Base-by-base conservation (phyloP, 2,113 vertebrate genomes). In the Rousettus leschenaultii region DNA sequence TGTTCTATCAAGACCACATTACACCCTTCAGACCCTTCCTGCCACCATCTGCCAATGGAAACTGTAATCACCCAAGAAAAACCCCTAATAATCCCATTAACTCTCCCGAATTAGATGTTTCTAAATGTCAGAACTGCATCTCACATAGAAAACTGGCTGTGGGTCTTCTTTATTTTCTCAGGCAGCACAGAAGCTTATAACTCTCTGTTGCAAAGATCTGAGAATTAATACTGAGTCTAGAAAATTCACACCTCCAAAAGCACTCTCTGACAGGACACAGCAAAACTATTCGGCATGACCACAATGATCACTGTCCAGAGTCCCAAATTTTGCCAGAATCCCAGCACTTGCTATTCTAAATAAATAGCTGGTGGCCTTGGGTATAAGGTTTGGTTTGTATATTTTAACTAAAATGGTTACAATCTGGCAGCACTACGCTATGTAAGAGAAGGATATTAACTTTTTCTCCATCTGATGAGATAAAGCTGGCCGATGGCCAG, bases 1-100 rank as follows among this genome's bases (percentile, higher is more conserved):
- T 96, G 83, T 94, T 97, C 85, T 92, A 78, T 95, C 94, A 97
- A 91, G 96, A 92, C 55, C 77, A 61, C 73, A 82, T 82, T 75
- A 91, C 6, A 90, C 19, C 73, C 90, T 85, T 91, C 5, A 2
- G 78, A 57, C 22, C 22, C 61, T 97, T 95, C 88, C 96, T 82
- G 73, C 71, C 89, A 82, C 77, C 74, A 51, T 53, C 80, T 94
- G 66, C 94, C 55, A 78, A 10, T 26, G 68, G 77, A 96, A 88
- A 77, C 91, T 48, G 57, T 71, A 95, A 70, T 88, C 80, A 89
- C 77, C 61, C 66, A 86, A 79, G 51, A 93, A 63, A 94, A 95
- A 68, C 22, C 43, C 35, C 43, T 89, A 95, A 91, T 40, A 91
- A 78, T 30, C 38, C 51, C 0, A 1, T 28, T 85, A 45, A 84